A percentile compares a stretch with the other conserved stretches of the same genome.
Evolutionary conservation across 2,113 vertebrate species (phyloP).

Genomic region (Cranoglanis bouderius): DNA sequence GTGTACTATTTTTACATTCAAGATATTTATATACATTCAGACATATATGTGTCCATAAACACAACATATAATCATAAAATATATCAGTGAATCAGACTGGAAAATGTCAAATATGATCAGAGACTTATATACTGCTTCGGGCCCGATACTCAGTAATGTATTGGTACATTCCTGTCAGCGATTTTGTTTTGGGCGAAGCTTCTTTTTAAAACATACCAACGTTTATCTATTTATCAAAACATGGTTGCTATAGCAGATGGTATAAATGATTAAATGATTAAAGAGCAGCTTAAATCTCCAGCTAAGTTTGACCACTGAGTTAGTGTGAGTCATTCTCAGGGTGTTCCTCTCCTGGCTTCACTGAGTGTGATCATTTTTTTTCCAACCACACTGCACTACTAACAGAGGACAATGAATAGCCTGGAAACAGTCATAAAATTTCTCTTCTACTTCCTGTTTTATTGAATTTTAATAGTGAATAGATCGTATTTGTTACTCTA

Average conservation of each 20-base stretch:
- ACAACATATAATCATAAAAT: background rate
- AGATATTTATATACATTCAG: background rate
- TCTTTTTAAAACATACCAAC: background rate
- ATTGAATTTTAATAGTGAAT: background rate
- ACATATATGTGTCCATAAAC: background rate
- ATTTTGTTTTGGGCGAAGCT: background rate
- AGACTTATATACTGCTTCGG: background rate
- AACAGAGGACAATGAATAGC: background rate
- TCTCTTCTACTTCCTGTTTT: background rate
- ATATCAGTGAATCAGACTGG: background rate
- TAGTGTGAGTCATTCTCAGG: slow-evolving; percentile 39
- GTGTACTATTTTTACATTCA: background rate
- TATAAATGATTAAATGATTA: background rate
- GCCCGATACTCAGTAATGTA: background rate
- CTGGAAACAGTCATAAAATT: background rate
- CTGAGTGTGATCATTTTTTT: background rate
- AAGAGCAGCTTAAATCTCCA: background rate
- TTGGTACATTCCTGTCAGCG: background rate
- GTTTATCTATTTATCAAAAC: background rate
- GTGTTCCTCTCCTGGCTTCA: slow-evolving; percentile 35
- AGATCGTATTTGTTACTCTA: background rate
- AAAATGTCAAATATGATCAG: background rate
- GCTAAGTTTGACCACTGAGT: background rate
- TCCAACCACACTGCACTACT: background rate
- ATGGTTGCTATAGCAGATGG: slow-evolving; percentile 27